Evolutionary conservation across 1,140 invertebrate genomes (phyloP), one percentile per base, ranked within the genome.

Genomic region (Wasmannia auropunctata): DNA sequence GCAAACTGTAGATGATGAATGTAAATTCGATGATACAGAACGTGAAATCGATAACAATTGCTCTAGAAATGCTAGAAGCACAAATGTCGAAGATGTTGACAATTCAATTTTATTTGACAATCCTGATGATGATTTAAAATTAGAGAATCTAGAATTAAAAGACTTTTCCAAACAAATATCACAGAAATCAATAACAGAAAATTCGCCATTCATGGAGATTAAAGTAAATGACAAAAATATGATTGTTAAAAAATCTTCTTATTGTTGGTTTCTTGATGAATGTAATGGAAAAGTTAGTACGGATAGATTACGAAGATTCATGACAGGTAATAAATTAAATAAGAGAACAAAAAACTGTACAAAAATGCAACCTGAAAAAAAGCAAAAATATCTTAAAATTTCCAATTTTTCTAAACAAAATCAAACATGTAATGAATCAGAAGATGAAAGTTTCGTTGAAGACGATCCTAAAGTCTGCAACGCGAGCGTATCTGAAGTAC

Each of bases 181-280:
- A 43, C 40, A 19, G 1, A 49, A 49, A 70, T 70, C 1, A 49
- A 49, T 70, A 70, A 70, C 25, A 4, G 25, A 70, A 70, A 28
- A 46, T 0, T 70, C 67, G 40, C 16, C 67, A 10, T 70, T 70
- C 2, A 19, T 70, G n/a, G 4, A 70, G 19, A 25, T 70, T 70
- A 19, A 28, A 46, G 14, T 49, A 31, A 6, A 49, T 70, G 7
- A 70, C 2, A 70, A 49, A 70, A 49, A 2, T 4, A 49, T 70
- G 40, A 49, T 70, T 49, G 2, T 72, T 28, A 72, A 72, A 14
- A 72, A 34, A n/a, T 70, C 25, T 72, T 51, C 16, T 11, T 51
- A 72, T n/a, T 72, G 46, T 70, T 70, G 16, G 25, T 4, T 72
- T 72, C 16, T 72, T 51, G 28, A 72, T 1, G 69, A 72, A n/a